Base-by-base conservation (phyloP, 2,888 invertebrate species). In the Eucriotettix oculatus region DNA sequence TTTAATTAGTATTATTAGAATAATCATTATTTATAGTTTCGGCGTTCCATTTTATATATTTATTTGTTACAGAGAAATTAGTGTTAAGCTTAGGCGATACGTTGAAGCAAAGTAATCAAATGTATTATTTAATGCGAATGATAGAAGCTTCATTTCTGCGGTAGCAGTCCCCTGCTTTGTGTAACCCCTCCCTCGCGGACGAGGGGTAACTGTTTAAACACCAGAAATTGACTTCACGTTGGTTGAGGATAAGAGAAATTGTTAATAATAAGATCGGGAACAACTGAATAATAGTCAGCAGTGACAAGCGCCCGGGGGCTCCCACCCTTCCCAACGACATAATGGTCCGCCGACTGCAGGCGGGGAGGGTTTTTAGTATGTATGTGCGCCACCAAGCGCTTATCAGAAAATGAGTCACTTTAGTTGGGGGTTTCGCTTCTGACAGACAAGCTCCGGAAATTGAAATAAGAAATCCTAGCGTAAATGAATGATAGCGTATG, bases 341-440 rank as follows among this genome's bases (percentile, higher is more conserved):
- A 63, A 63, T 62, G 61, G 61, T 58, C 61, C 48, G 58, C 42
- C 52, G 60, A 59, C 58, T 61, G 48, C 59, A 56, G 17, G 40
- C 43, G 56, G 58, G 57, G 59, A 42, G 44, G 55, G 55, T 55
- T 55, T 55, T 55, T 55, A 55, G 40, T 55, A 40, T 55, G 55
- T 55, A 40, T 55, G 40, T 55, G 55, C 40, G 41, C 14, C 48
- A n/a, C n/a, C 48, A n/a, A 12, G 48, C 48, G 48, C 64, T 65
- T 65, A 65, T 65, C 65, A 65, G 64, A 64, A 65, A 65, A 65
- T 65, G 63, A 65, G 58, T 65, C 64, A 65, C 64, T 65, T 65
- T 59, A 64, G 60, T 61, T 60, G 44, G 57, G 57, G 62, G 59
- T 61, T 61, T 59, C 42, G 59, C 53, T 61, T 62, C 59, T 65